Conservation (phyloP, 2,888 invertebrate genomes). For the Brenthis ino region DNA sequence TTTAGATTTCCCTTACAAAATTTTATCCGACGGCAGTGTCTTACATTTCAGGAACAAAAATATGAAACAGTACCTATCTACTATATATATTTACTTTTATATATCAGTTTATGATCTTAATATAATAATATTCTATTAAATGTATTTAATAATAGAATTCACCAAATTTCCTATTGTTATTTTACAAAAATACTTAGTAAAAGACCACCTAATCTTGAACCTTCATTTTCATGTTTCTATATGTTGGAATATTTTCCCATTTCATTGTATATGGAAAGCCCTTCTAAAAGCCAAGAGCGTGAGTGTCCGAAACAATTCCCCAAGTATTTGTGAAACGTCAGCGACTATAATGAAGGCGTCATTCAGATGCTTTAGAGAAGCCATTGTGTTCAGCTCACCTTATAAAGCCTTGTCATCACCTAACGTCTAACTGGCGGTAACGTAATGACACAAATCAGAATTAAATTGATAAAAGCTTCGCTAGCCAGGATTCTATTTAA, state of each 20-base stretch:
- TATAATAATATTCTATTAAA: no score
- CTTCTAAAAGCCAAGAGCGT: slow-evolving; percentile 17
- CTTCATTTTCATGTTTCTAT: slow-evolving; percentile 9
- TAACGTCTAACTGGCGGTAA: slow-evolving; percentile 24
- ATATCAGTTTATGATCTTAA: no score
- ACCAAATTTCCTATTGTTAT: background rate
- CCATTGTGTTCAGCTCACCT: slow-evolving; percentile 57
- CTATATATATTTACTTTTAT: no score
- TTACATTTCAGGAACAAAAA: no score
- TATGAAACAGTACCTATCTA: no score
- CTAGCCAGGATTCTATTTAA: no score
- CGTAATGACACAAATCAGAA: slow-evolving; percentile 20
- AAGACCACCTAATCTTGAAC: background rate
- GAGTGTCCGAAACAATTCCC: slow-evolving; percentile 53
- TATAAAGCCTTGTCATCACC: slow-evolving; percentile 30
- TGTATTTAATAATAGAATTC: no score
- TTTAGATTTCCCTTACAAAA: no score
- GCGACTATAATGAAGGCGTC: slow-evolving; percentile 70
- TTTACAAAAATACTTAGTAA: background rate
- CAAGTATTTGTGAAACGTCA: slow-evolving; percentile 67
- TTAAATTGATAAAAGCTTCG: background rate
- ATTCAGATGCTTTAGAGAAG: slow-evolving; percentile 58
- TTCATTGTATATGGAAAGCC: slow-evolving; percentile 10
- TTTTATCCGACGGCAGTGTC: no score
- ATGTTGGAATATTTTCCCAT: background rate